phyloP scores from a whole-genome alignment of 2,113 vertebrate genomes.

The Passer montanus region DNA sequence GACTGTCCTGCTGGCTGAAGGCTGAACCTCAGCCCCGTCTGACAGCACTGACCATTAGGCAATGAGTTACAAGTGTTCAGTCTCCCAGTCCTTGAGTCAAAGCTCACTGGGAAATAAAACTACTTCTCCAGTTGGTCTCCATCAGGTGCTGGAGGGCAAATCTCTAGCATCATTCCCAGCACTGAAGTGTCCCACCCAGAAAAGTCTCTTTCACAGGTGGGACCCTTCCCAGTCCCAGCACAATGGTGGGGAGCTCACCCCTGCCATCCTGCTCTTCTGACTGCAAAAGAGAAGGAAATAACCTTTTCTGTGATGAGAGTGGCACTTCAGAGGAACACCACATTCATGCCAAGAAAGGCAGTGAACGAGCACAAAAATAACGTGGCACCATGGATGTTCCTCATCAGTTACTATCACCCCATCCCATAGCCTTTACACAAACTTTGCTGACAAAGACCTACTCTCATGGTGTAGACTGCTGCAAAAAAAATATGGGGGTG shows the following conservation, averaged over 20 bases:
- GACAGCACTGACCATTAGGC: accelerated
- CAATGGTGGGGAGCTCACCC: accelerated
- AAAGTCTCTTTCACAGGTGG: background rate
- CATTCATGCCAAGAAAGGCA: background rate
- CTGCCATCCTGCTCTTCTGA: accelerated
- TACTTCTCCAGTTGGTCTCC: background rate
- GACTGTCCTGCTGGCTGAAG: background rate
- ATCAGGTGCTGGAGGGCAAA: accelerated
- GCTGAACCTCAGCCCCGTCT: background rate
- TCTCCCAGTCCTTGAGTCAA: background rate
- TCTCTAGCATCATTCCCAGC: background rate
- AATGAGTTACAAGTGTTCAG: accelerated
- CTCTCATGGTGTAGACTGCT: background rate
- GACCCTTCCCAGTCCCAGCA: background rate
- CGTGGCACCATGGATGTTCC: accelerated
- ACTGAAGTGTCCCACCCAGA: background rate
- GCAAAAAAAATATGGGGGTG: background rate
- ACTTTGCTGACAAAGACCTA: background rate
- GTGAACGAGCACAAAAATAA: background rate
- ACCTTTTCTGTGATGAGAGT: background rate
- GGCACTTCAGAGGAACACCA: background rate
- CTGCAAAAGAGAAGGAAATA: background rate
- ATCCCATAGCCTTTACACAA: background rate
- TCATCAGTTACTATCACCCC: background rate
- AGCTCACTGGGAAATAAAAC: background rate